Conservation (phyloP, 2,888 invertebrate species). For the Petrolisthes cinctipes region DNA sequence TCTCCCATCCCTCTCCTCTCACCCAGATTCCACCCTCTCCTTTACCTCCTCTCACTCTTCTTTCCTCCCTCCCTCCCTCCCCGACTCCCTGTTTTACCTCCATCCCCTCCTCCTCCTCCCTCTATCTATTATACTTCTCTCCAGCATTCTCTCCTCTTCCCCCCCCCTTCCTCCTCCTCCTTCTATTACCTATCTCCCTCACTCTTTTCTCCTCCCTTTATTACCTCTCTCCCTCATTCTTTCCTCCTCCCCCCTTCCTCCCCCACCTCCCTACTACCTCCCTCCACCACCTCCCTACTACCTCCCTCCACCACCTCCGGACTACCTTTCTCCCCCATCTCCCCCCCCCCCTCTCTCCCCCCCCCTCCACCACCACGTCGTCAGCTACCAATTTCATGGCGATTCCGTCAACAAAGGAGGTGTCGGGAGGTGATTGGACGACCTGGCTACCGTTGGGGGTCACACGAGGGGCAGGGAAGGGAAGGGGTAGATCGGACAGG, state of each 20-base stretch:
- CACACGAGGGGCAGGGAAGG: not conserved
- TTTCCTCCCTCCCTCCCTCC: too few species aligned
- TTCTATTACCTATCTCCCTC: not conserved
- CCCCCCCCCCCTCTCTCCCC: not conserved
- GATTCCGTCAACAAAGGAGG: constrained; percentile 42
- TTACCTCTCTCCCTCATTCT: not conserved
- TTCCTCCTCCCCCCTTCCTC: not conserved
- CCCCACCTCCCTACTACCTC: not conserved
- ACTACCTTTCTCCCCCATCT: not conserved
- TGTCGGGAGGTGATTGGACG: constrained; percentile 11
- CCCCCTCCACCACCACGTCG: not conserved
- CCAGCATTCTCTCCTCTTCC: not conserved
- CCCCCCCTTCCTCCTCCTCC: not conserved
- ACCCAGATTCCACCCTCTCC: too few species aligned
- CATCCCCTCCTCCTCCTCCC: not conserved
- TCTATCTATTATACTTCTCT: not conserved
- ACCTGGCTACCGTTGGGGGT: too few species aligned
- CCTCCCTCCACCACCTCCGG: not conserved
- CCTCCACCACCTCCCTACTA: not conserved
- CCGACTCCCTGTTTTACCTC: too few species aligned
- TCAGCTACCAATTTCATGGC: constrained; percentile 40
- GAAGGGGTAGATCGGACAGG: not conserved
- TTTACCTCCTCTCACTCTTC: too few species aligned
- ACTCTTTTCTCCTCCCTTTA: too few species aligned
- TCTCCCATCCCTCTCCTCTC: too few species aligned